These are phyloP conservation scores for Rhaphigaster nebulosa DNA, from an alignment of 2,888 invertebrate genomes.

Conservation along the genomic window DNA sequence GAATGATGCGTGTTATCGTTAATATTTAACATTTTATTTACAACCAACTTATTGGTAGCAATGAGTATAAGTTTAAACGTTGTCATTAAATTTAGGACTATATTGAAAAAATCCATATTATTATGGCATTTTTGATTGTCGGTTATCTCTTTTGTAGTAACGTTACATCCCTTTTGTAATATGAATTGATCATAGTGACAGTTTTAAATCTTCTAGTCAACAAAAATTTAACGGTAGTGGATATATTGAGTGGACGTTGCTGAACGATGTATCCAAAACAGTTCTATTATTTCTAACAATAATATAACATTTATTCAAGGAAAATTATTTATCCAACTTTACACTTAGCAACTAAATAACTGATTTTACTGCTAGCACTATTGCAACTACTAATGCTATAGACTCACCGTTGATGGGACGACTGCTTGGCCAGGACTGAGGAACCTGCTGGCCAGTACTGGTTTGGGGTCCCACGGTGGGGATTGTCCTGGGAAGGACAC, in stretches of 20 bases:
- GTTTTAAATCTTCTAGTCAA: too few species aligned
- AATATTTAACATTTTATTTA: too few species aligned
- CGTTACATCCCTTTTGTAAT: too few species aligned
- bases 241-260: not conserved
- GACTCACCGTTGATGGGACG: slow-evolving; percentile 49
- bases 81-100: too few species aligned
- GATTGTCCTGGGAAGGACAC: slow-evolving; percentile 13
- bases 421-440: not conserved
- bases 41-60: too few species aligned
- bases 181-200: too few species aligned
- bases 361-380: not conserved
- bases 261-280: not conserved
- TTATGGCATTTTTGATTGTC: too few species aligned
- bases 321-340: not conserved
- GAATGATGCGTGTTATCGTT: not conserved
- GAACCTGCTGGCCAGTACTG: slow-evolving; percentile 50
- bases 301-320: not conserved
- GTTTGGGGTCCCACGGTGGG: slow-evolving; percentile 46
- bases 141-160: too few species aligned
- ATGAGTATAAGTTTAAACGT: too few species aligned
- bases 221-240: not conserved
- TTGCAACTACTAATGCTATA: not conserved
- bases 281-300: not conserved
- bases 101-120: too few species aligned
- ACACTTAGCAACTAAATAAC: not conserved